Evolutionary conservation across 1,140 invertebrate genomes (phyloP).

Genomic region (Eueides isabella): DNA sequence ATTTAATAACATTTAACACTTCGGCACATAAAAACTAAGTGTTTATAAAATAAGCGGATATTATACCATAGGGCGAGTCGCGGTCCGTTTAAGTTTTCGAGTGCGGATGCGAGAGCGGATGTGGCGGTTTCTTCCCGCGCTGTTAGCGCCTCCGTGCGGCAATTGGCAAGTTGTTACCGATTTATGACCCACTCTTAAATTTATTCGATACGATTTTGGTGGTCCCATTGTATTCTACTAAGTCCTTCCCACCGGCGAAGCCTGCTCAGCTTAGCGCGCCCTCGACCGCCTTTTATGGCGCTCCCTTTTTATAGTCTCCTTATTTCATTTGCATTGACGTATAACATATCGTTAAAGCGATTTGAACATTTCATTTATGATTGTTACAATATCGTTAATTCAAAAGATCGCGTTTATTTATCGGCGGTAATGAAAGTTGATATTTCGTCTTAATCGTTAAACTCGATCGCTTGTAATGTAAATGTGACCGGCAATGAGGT

Average conservation of each 20-base stretch:
- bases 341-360: constrained; percentile 50
- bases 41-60: constrained; percentile 46
- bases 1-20: constrained; percentile 3
- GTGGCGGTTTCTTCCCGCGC: constrained; percentile 61
- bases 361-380: constrained; percentile 44
- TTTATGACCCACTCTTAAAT: constrained; percentile 78
- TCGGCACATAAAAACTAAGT: constrained; percentile 11
- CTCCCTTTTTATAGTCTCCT: constrained; percentile 67
- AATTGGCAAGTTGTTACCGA: constrained; percentile 79
- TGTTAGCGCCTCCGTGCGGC: constrained; percentile 78
- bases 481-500: constrained; percentile 27
- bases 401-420: constrained; percentile 38
- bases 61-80: constrained; percentile 43
- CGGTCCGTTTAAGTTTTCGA: constrained; percentile 59
- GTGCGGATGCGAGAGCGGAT: constrained; percentile 78
- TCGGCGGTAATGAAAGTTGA: constrained; percentile 43
- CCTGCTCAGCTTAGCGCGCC: constrained; percentile 54
- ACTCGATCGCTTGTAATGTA: constrained; percentile 27
- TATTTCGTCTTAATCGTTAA: constrained; percentile 33
- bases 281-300: constrained; percentile 68
- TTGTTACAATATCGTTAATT: constrained; percentile 49
- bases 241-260: constrained; percentile 60
- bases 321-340: constrained; percentile 68
- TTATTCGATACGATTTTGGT: constrained; percentile 75
- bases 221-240: constrained; percentile 76